Percentiles rank a stretch among this genome's conserved stretches.
phyloP scores from a whole-genome alignment of 2,113 vertebrate species.

The Hydropotes inermis region DNA sequence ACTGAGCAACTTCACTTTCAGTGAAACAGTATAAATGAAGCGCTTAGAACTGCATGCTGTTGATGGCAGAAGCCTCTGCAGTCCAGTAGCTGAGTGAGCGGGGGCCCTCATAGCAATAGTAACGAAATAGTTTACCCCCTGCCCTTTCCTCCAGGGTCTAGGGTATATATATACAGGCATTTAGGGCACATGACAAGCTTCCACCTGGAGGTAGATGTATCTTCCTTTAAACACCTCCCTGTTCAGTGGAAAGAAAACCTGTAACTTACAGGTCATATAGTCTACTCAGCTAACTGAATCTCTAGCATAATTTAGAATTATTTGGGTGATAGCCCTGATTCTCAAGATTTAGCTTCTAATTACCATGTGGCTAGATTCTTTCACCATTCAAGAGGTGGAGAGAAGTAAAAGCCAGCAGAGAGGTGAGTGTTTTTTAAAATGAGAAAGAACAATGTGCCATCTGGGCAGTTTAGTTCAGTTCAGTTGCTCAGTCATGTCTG shows the following conservation, averaged over 20 bases:
- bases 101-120: too few species aligned
- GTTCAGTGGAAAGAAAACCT: background rate
- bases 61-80: background rate
- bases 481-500: background rate
- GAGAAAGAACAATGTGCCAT: background rate
- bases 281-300: background rate
- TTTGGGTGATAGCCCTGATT: background rate
- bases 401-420: background rate
- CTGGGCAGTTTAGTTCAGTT: background rate
- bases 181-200: background rate
- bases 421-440: background rate
- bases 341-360: background rate
- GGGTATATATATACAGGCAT: accelerated
- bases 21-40: background rate
- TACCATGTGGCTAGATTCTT: background rate
- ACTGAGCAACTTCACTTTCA: background rate
- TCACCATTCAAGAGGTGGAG: background rate
- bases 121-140: accelerated
- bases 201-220: background rate
- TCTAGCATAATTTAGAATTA: background rate
- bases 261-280: background rate
- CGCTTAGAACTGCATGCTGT: too few species aligned
- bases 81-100: background rate
- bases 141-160: background rate
- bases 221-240: background rate